These are phyloP conservation scores for Ctenicera cuprea DNA, from an alignment of 2,888 invertebrate genomes.

Conservation along the genomic window DNA sequence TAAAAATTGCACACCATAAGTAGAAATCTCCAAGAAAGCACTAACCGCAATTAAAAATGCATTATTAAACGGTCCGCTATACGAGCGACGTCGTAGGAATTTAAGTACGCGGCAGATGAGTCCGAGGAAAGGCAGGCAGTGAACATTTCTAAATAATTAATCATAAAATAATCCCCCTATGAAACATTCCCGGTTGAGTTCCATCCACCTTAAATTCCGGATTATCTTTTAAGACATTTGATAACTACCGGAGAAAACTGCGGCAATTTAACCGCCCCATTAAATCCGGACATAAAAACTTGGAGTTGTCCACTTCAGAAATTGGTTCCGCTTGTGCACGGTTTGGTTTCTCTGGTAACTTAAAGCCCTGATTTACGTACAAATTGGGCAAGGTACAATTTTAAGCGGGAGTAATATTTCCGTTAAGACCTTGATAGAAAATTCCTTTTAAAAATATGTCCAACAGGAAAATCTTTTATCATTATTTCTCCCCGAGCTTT, in stretches of 20 bases:
- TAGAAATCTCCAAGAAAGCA: constrained; percentile 15
- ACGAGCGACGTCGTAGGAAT: constrained; percentile 15
- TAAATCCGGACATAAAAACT: constrained; percentile 63
- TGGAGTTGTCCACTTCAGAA: constrained; percentile 62
- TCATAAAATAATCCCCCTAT: constrained; percentile 54
- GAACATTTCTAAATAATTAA: constrained; percentile 53
- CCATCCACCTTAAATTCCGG: constrained; percentile 54
- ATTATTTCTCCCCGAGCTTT: background rate
- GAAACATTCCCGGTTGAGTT: constrained; percentile 49
- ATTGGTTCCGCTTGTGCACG: constrained; percentile 56
- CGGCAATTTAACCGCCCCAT: constrained; percentile 62
- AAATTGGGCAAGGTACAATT: constrained; percentile 20
- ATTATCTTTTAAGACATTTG: constrained; percentile 57
- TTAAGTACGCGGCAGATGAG: constrained; percentile 9
- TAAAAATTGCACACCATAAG: constrained; percentile 11
- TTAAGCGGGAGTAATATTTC: constrained; percentile 4
- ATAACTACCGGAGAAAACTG: constrained; percentile 57
- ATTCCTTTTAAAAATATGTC: background rate
- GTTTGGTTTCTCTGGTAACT: constrained; percentile 14
- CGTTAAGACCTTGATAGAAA: background rate
- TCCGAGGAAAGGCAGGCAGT: constrained; percentile 20
- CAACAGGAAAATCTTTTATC: background rate
- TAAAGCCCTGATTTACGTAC: constrained; percentile 23
- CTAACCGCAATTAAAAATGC: constrained; percentile 37
- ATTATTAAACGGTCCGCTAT: constrained; percentile 39